Percentiles rank a stretch among this genome's conserved stretches.
These are phyloP conservation scores for Melanotaenia boesemani DNA, from an alignment of 2,797 vertebrate species.

Conservation along the genomic window DNA sequence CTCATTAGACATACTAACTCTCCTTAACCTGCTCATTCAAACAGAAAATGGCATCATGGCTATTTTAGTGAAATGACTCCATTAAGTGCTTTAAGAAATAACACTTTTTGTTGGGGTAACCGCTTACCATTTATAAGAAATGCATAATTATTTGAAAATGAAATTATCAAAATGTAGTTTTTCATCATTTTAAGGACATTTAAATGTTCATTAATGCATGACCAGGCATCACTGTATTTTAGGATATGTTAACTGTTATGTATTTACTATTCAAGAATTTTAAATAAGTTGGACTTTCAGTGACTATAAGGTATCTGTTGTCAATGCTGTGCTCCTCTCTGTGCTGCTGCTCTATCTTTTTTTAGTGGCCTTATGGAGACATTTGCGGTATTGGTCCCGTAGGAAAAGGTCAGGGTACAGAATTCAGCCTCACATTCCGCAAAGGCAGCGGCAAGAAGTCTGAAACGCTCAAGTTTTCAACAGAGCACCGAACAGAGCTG, in stretches of 20 bases:
- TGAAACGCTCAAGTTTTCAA: constrained; percentile 98
- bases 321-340: constrained; percentile 10
- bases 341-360: constrained; percentile 15
- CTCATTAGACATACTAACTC: background rate
- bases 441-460: constrained; percentile 97
- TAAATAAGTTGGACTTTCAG: background rate
- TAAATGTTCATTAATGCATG: background rate
- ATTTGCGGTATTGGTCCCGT: constrained; percentile 96
- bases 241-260: background rate
- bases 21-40: background rate
- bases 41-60: background rate
- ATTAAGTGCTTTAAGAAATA: background rate
- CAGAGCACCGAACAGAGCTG: constrained; percentile 98
- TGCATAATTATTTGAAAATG: background rate
- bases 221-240: background rate
- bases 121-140: background rate
- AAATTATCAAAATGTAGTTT: background rate
- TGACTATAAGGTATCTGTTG: background rate
- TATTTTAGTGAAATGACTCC: background rate
- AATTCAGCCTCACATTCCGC: constrained; percentile 98
- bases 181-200: background rate
- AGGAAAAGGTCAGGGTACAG: constrained; percentile 97
- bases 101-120: background rate
- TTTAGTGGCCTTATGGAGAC: constrained; percentile 98
- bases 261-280: background rate